A percentile compares a stretch with the other conserved stretches of the same genome.
Evolutionary conservation across 2,797 vertebrate species (phyloP).

Genomic region (Chaetophractus vellerosus): DNA sequence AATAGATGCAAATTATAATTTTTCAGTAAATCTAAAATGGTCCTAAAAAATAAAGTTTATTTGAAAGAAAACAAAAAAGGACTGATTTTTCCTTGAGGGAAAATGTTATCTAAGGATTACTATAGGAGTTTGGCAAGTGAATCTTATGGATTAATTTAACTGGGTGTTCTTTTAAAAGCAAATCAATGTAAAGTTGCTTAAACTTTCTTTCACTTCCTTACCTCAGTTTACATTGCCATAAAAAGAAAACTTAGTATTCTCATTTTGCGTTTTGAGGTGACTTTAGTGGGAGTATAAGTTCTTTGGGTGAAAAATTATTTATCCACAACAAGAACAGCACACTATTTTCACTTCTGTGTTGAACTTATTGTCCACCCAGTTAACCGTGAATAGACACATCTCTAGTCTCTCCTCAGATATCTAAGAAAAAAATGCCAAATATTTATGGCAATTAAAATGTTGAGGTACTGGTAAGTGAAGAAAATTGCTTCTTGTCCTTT

Average conservation of each 20-base stretch:
- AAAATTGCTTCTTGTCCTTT: conserved; percentile 22
- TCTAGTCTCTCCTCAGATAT: neutral
- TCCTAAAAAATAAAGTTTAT: conserved; percentile 19
- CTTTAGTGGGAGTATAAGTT: neutral
- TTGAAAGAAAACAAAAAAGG: conserved; percentile 20
- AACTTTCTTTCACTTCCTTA: conserved; percentile 33
- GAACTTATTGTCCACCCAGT: neutral
- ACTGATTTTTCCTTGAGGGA: conserved; percentile 15
- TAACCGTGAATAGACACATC: neutral
- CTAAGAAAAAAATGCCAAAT: neutral
- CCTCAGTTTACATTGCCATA: conserved; percentile 15
- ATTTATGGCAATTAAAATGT: neutral
- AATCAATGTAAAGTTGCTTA: conserved; percentile 28
- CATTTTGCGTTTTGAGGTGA: conserved; percentile 40
- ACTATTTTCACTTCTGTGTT: neutral
- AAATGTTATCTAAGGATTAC: conserved; percentile 34
- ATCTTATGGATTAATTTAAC: conserved; percentile 52
- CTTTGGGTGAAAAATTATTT: conserved; percentile 36
- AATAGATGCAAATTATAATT: conserved; percentile 37
- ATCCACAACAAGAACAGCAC: neutral
- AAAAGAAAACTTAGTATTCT: conserved; percentile 23
- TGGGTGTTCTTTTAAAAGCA: conserved; percentile 65
- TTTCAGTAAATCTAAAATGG: conserved; percentile 53
- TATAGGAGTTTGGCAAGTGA: conserved; percentile 50
- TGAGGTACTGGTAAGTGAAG: neutral